Evolutionary conservation across 2,113 vertebrate genomes (phyloP).

Genomic region (Neodon shergylaensis): DNA sequence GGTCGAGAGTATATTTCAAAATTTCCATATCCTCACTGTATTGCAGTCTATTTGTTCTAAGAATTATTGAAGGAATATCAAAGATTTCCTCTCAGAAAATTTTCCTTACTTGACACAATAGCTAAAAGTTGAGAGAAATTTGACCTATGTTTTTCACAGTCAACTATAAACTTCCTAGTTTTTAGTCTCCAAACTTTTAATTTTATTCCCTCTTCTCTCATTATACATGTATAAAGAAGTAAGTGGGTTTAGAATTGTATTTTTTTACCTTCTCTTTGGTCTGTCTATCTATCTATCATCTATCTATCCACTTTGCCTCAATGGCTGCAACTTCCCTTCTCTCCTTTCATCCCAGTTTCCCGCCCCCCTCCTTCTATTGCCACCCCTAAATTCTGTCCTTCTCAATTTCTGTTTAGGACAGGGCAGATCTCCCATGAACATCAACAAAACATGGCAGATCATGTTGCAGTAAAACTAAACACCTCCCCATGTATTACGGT

Average conservation of each 20-base stretch:
- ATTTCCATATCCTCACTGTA: background rate
- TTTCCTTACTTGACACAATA: background rate
- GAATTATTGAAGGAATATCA: background rate
- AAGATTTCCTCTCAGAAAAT: background rate
- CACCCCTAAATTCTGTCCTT: background rate
- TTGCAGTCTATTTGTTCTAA: background rate
- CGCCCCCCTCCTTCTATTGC: background rate
- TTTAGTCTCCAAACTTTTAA: background rate
- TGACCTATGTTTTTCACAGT: background rate
- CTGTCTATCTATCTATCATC: no score
- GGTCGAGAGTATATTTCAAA: background rate
- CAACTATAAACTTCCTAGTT: background rate
- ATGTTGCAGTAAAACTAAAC: background rate
- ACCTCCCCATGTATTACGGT: background rate
- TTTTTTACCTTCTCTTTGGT: background rate
- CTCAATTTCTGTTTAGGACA: background rate
- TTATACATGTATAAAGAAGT: background rate
- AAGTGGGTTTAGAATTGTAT: background rate
- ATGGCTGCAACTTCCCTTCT: background rate
- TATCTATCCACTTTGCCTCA: background rate
- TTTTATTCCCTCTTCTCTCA: background rate
- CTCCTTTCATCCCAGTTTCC: background rate
- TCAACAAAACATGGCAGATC: background rate
- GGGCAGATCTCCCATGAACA: background rate
- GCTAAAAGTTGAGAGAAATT: background rate